Base-by-base conservation (phyloP, 2,113 vertebrate genomes). In the Ivindomyrus marchei region DNA sequence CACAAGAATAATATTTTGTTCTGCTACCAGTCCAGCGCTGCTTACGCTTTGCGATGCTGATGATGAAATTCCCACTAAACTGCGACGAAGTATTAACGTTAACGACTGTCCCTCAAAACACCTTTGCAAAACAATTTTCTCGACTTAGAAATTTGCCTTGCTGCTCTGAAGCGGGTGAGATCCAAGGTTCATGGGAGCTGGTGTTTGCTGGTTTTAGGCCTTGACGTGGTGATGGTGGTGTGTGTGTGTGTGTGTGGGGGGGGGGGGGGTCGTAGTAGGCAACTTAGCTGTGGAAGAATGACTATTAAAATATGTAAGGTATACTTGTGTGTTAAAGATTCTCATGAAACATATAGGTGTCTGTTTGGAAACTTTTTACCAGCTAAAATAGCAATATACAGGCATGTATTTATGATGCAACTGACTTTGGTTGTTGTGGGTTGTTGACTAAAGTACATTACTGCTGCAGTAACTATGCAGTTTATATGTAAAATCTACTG, bases 181-280 rank as follows among this genome's bases (percentile, higher is more conserved):
- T 46, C 39, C 84, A n/a, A n/a, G 13, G 15, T 74, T 88, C 49
- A 3, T 88, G 47, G 31, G 52, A 15, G 85, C 15, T 49, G 39
- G n/a, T 66, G 53, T 87, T 27, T 90, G 21, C 50, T 50, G 42
- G 53, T 80, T 62, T 90, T 62, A 88, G 89, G 89, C 58, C 85
- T 90, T 90, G 89, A 90, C 58, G 52, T 90, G 42, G 45, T 36
- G 31, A 36, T 89, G 36, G 8, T 42, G 15, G 10, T 83, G 31
- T 27, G 31, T 27, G 31, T 74, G 66, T 31, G 74, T 74, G 19
- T 24, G 36, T 6, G 47, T 2, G 47, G 0, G 31, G 31, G 31
- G 31, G 77, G 17, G 42, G 80, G 36, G 36, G 36, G 36, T 10
- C 31, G 11, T 17, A 19, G 11, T 77, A 39, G 70, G 27, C 70